phyloP scores from a whole-genome alignment of 2,113 vertebrate species.

The Dromas ardeola region DNA sequence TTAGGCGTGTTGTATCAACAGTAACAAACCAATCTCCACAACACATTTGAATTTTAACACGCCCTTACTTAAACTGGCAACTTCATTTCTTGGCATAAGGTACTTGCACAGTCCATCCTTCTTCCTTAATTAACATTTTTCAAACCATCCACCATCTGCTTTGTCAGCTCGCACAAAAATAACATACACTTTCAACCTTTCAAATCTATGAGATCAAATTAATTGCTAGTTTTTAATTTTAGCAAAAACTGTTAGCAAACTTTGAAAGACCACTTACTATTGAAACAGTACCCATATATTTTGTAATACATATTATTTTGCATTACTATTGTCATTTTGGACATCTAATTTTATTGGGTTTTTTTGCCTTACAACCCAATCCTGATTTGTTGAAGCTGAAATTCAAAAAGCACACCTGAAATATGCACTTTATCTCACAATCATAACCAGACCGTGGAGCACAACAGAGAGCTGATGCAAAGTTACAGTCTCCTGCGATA shows the following conservation, averaged over 20 bases:
- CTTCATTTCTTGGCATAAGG: background rate
- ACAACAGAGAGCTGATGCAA: background rate
- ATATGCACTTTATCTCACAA: background rate
- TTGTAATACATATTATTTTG: background rate
- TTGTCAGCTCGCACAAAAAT: conserved; percentile 17
- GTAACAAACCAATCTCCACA: background rate
- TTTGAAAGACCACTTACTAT: background rate
- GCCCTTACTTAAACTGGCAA: background rate
- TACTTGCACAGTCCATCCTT: conserved; percentile 26
- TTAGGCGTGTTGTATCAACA: background rate
- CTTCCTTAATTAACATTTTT: conserved; percentile 45
- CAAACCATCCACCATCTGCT: conserved; percentile 29
- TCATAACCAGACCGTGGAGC: background rate
- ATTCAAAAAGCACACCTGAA: background rate
- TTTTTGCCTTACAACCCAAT: background rate
- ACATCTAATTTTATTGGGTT: background rate
- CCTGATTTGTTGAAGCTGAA: background rate
- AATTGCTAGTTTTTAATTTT: background rate
- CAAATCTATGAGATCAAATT: background rate
- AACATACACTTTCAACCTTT: conserved; percentile 23
- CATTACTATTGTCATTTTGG: background rate
- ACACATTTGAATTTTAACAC: background rate
- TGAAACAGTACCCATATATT: background rate
- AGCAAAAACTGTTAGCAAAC: background rate
- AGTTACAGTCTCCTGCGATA: background rate